Evolutionary conservation across 2,888 invertebrate genomes (phyloP).

Genomic region (Hyalella azteca): DNA sequence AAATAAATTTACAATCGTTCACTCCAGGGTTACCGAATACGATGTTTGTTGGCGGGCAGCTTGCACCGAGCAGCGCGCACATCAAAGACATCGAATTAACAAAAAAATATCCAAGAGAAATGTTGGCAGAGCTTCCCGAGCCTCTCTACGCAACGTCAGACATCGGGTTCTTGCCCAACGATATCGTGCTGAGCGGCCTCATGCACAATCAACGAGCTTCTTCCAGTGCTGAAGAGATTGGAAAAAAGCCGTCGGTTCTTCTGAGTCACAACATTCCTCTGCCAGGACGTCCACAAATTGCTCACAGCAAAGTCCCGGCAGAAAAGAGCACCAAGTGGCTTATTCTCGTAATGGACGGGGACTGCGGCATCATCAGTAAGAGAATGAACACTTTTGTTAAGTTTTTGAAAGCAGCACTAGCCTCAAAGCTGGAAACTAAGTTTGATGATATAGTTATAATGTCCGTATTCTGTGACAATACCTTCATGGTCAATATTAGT

Average conservation of each 20-base stretch:
- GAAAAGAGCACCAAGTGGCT: slow-evolving; percentile 48
- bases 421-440: slow-evolving; percentile 45
- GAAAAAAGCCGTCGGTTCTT: slow-evolving; percentile 1
- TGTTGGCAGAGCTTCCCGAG: not conserved
- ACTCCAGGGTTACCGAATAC: slow-evolving; percentile 12
- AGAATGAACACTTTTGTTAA: slow-evolving; percentile 55
- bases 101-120: not conserved
- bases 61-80: not conserved
- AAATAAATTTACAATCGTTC: not conserved
- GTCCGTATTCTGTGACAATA: slow-evolving; percentile 55
- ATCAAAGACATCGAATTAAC: not conserved
- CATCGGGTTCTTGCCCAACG: slow-evolving; percentile 24
- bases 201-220: slow-evolving; percentile 29
- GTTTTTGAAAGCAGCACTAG: slow-evolving; percentile 54
- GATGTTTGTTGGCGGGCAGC: not conserved
- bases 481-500: slow-evolving; percentile 58
- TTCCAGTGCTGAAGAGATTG: not conserved
- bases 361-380: slow-evolving; percentile 54
- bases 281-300: not conserved
- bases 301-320: not conserved
- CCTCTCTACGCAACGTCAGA: slow-evolving; percentile 15
- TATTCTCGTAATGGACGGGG: slow-evolving; percentile 55
- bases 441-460: slow-evolving; percentile 55
- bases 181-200: not conserved
- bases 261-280: not conserved